Percentiles rank a stretch among this genome's conserved stretches.
phyloP scores from a whole-genome alignment of 2,113 vertebrate genomes.

The Chunga burmeisteri region DNA sequence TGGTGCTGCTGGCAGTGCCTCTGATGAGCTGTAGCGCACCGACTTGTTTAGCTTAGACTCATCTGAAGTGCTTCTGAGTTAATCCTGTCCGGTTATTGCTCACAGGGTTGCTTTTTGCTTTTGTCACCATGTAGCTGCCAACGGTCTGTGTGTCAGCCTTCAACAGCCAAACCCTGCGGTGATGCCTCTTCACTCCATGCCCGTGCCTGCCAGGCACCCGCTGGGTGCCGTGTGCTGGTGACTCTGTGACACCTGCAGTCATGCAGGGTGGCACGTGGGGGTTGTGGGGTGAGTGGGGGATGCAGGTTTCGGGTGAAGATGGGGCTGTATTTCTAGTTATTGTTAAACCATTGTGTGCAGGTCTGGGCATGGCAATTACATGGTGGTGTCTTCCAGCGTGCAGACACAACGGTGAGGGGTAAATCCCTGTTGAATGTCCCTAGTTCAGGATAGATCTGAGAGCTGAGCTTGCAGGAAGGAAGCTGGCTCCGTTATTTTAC shows the following conservation, averaged over 20 bases:
- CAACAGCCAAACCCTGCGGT: fast-evolving
- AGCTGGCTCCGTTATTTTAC: not conserved
- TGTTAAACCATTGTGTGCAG: fast-evolving
- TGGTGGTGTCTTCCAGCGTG: not conserved
- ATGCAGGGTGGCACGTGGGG: fast-evolving
- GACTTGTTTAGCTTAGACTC: not conserved
- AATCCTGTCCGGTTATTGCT: not conserved
- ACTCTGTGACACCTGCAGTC: fast-evolving
- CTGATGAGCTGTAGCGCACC: fast-evolving
- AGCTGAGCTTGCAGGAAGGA: not conserved
- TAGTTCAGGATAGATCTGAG: not conserved
- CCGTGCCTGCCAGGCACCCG: not conserved
- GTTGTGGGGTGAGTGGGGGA: fast-evolving
- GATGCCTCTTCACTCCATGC: fast-evolving
- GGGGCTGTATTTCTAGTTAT: not conserved
- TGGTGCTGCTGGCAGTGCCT: not conserved
- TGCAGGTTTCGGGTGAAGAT: not conserved
- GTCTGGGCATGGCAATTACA: not conserved
- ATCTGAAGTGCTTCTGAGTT: fast-evolving
- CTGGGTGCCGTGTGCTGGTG: fast-evolving
- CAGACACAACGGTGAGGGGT: not conserved
- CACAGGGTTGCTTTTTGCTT: not conserved
- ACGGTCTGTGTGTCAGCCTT: fast-evolving
- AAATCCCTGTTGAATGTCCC: not conserved
- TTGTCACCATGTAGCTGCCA: not conserved